Conservation (phyloP, 2,797 vertebrate genomes). For the Kryptopterus vitreolus region DNA sequence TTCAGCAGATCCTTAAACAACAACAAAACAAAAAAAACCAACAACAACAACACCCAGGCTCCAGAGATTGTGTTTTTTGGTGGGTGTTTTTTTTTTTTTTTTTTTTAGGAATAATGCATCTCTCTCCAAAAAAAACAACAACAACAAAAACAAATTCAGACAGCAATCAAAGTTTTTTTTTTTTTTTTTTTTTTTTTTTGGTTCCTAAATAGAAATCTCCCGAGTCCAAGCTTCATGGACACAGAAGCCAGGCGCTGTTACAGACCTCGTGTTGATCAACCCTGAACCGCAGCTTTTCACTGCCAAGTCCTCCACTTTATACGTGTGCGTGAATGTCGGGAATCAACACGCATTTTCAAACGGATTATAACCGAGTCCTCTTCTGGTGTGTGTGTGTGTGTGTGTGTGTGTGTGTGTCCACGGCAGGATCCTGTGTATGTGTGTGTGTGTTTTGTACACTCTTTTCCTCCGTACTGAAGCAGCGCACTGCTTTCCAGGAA, state of each 20-base stretch:
- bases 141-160: not conserved
- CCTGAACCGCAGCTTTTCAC: slow-evolving; percentile 6
- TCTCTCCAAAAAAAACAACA: not conserved
- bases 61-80: too few relatives aligned
- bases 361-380: not conserved
- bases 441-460: slow-evolving; percentile 20
- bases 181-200: not conserved
- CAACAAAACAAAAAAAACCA: too few relatives aligned
- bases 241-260: not conserved
- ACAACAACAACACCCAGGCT: not conserved
- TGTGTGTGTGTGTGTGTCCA: not conserved
- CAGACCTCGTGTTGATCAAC: slow-evolving; percentile 23
- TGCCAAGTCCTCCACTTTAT: not conserved
- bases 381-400: not conserved
- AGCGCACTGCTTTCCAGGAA: slow-evolving; percentile 62
- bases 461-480: slow-evolving; percentile 41
- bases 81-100: too few relatives aligned
- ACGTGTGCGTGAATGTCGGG: not conserved
- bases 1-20: slow-evolving; percentile 24
- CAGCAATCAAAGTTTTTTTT: not conserved
- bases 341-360: not conserved
- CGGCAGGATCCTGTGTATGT: not conserved
- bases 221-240: not conserved
- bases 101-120: not conserved
- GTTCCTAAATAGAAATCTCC: too few relatives aligned